Percentiles rank a stretch among this genome's conserved stretches.
phyloP scores from a whole-genome alignment of 1,140 invertebrate species.

The Argopecten irradians region DNA sequence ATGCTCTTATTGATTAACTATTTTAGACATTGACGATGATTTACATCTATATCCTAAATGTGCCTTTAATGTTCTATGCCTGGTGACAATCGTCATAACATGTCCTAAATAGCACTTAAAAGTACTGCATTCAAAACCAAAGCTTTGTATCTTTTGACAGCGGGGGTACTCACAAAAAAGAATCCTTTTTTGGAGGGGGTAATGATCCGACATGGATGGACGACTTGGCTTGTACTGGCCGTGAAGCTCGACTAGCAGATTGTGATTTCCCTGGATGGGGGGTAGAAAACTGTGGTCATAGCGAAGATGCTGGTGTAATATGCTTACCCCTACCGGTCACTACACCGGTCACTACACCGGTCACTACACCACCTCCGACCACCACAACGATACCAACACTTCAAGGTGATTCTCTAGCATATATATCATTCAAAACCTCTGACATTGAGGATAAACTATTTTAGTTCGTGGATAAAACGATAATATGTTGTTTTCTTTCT shows the following conservation, averaged over 20 bases:
- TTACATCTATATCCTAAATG: no score
- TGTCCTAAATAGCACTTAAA: no score
- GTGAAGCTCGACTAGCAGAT: constrained; percentile 52
- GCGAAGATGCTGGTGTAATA: constrained; percentile 61
- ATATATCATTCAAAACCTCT: no score
- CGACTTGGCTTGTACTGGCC: background rate
- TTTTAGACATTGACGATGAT: no score
- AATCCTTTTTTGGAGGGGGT: background rate
- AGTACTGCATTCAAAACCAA: no score
- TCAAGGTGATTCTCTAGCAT: no score
- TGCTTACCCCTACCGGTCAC: constrained; percentile 33
- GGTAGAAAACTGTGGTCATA: constrained; percentile 59
- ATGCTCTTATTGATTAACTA: no score
- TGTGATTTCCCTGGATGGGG: constrained; percentile 77
- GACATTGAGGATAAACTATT: no score
- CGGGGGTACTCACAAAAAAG: background rate
- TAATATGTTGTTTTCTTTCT: no score
- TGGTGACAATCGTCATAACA: no score
- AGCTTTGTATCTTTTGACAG: background rate
- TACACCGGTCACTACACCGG: background rate
- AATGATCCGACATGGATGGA: constrained; percentile 26
- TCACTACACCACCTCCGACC: background rate
- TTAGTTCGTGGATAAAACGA: no score
- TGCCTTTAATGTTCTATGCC: no score
- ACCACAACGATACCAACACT: background rate